Evolutionary conservation across 2,888 invertebrate genomes (phyloP), one percentile per base, ranked within the genome.

Genomic region (Erebia aethiops): DNA sequence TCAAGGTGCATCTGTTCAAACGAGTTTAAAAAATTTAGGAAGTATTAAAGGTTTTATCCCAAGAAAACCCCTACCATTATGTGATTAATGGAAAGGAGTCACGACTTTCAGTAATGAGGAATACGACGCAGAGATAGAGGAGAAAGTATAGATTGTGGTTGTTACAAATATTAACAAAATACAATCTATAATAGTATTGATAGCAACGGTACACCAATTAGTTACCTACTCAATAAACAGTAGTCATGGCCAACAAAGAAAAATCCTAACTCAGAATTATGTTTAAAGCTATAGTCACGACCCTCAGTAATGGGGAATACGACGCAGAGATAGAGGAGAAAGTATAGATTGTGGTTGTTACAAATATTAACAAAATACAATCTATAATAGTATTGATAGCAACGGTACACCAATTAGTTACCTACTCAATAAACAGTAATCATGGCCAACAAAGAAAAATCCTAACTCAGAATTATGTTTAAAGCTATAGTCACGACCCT

Each of bases 381-480:
- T n/a, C 51, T n/a, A n/a, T 2, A 43, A 35, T 35, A 35, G 5
- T 35, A 0, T 35, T 35, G 35, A 35, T 7, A 35, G 35, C 5
- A 35, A 35, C 35, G 35, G 35, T 35, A 7, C 35, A 35, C 35
- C 7, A 54, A 9, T 35, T 26, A 14, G 46, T 16, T n/a, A n/a
- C n/a, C n/a, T 13, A 46, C 11, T 21, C 8, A 63, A 64, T 52
- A 54, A 64, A 64, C 64, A 64, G 52, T 16, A 52, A 54, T 54
- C 16, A 54, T 14, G 16, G 14, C 21, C 18, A 26, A 49, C 61
- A 11, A 46, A 43, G 21, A 21, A 46, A 46, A 62, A 26, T 49
- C 16, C 10, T 60, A 41, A 60, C 61, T 49, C 18, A 18, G 21
- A 62, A 49, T 62, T 49, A 62, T 62, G 62, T 49, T 67, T 21